Evolutionary conservation across 2,888 invertebrate species (phyloP), one percentile per base, ranked within the genome.

Genomic region (Melanostoma scalare): DNA sequence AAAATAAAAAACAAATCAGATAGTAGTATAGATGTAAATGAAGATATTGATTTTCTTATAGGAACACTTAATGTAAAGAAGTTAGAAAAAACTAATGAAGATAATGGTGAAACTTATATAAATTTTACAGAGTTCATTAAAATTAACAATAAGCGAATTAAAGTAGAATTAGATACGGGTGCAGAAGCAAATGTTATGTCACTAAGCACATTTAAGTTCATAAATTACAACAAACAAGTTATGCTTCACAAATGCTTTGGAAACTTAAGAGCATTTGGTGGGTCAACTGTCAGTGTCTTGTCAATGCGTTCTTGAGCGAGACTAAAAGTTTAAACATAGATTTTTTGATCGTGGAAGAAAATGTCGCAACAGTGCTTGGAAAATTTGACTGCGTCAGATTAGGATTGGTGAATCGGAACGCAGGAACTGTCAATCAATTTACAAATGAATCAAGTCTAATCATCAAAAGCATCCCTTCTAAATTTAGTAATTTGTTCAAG

Each of bases 131-230:
- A 20, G 20, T 20, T 20, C 20, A 20, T 20, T 20, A 20, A 36
- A 20, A n/a, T 36, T 20, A 56, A n/a, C 30, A 40, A 40, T 56
- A 40, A 56, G 6, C 4, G 8, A 56, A 31, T 56, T 6, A 56
- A 40, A 40, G 20, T 56, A 20, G 56, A 40, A 30, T 56, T 56
- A 40, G 56, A 63, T 9, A 63, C 50, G 35, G 48, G 63, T 5
- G 63, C 63, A 46, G 63, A 63, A 36, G 38, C 50, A 48, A 63
- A 63, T 38, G 63, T 36, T 1, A 20, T 20, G 20, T 20, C 20
- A 20, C 20, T 20, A 20, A 20, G 20, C 20, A 20, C 20, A 20
- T 20, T 61, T 30, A 46, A 61, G 3, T 44, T 31, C 4, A 67
- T 67, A 3, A 67, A 67, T 5, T 8, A 10, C 3, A 30, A n/a